Percentiles rank a stretch among this genome's conserved stretches.
Evolutionary conservation across 1,140 invertebrate genomes (phyloP).

Genomic region (Druon quercuslanigerum): DNA sequence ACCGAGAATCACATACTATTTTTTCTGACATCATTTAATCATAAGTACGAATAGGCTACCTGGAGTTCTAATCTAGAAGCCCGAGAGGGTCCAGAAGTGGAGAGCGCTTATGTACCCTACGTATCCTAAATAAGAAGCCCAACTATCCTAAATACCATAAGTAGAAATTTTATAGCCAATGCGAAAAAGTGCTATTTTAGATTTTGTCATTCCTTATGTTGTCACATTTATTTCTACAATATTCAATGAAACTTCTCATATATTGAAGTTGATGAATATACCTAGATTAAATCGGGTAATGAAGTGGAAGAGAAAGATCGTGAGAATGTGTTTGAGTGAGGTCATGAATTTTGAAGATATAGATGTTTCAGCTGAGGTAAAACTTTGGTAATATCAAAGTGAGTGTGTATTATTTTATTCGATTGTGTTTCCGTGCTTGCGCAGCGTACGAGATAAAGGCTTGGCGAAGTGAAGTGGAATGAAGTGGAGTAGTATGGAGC

Average conservation of each 20-base stretch:
- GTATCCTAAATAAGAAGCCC: too few relatives aligned
- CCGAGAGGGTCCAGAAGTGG: too few relatives aligned
- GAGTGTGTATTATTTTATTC: slow-evolving; percentile 53
- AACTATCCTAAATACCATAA: too few relatives aligned
- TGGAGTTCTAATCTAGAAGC: too few relatives aligned
- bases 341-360: background rate
- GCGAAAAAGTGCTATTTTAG: too few relatives aligned
- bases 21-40: too few relatives aligned
- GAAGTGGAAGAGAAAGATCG: background rate
- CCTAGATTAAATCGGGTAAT: background rate
- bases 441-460: slow-evolving; percentile 29
- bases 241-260: background rate
- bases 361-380: background rate
- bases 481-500: slow-evolving; percentile 53
- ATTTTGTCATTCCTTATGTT: too few relatives aligned
- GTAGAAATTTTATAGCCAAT: too few relatives aligned
- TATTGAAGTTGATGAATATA: background rate
- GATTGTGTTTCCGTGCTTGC: slow-evolving; percentile 53
- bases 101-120: too few relatives aligned
- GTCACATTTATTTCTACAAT: too few relatives aligned
- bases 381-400: slow-evolving; percentile 41
- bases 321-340: background rate
- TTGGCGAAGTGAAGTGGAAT: slow-evolving; percentile 49
- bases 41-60: too few relatives aligned
- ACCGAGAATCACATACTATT: too few relatives aligned